Conservation (phyloP, 2,888 invertebrate genomes). For the Melinaea menophilus region DNA sequence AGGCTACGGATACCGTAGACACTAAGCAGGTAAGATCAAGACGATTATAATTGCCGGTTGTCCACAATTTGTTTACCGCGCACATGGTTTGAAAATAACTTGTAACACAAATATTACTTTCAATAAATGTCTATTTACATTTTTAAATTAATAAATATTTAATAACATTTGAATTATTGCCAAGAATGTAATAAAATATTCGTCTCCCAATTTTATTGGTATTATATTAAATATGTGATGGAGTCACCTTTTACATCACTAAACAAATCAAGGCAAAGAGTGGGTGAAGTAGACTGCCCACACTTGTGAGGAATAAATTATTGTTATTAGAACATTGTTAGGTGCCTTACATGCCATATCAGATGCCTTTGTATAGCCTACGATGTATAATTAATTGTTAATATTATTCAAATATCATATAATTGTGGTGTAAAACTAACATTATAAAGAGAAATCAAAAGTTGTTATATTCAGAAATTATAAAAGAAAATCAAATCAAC, state of each 20-base stretch:
- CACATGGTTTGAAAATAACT: constrained; percentile 35
- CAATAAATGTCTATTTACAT: not conserved
- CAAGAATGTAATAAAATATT: not conserved
- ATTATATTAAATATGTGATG: constrained; percentile 28
- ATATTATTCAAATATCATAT: not conserved
- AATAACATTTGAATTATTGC: not conserved
- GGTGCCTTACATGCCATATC: constrained; percentile 61
- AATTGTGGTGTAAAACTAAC: not conserved
- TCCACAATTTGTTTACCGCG: constrained; percentile 51
- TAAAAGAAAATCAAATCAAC: no score
- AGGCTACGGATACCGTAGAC: constrained; percentile 79
- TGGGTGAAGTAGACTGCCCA: constrained; percentile 70
- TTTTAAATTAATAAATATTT: not conserved
- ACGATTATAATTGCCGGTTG: constrained; percentile 65
- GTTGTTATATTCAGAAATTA: no score
- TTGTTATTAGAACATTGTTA: constrained; percentile 63
- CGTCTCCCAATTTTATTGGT: not conserved
- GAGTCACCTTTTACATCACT: constrained; percentile 50
- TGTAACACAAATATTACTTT: not conserved
- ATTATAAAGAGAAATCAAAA: no score
- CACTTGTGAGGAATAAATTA: constrained; percentile 71
- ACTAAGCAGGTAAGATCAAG: constrained; percentile 80
- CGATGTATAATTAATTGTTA: constrained; percentile 35
- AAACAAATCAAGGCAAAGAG: constrained; percentile 63
- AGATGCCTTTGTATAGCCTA: constrained; percentile 46